Conservation (phyloP, 2,888 invertebrate species). For the Acleris emargana region DNA sequence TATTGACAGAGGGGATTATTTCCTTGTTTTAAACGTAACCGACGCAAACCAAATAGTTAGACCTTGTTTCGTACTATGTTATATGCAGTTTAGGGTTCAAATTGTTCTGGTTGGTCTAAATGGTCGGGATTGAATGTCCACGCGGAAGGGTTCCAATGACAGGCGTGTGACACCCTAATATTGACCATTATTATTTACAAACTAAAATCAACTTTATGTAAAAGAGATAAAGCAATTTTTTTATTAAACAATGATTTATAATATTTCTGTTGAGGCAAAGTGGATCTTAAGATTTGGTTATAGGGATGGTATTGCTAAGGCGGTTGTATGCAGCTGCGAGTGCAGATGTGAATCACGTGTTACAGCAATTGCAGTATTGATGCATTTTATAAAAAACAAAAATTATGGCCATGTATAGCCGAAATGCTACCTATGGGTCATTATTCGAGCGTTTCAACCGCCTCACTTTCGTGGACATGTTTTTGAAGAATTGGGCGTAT, state of each 20-base stretch:
- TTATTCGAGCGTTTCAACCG: no score
- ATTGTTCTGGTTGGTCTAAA: neutral
- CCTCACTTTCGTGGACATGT: no score
- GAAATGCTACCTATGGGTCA: no score
- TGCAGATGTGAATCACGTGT: slow-evolving; percentile 27
- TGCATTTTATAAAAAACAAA: slow-evolving; percentile 12
- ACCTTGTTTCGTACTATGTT: no score
- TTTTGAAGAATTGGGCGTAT: no score
- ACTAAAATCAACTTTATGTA: neutral
- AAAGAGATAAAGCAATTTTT: neutral
- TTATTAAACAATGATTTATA: neutral
- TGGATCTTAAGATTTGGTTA: neutral
- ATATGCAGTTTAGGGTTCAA: slow-evolving; percentile 9
- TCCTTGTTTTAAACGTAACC: slow-evolving; percentile 39
- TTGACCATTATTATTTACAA: slow-evolving; percentile 42
- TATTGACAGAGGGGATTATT: slow-evolving; percentile 32
- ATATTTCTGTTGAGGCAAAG: neutral
- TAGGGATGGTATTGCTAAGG: slow-evolving; percentile 1
- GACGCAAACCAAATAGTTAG: neutral
- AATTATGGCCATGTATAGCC: no score
- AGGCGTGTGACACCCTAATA: slow-evolving; percentile 44
- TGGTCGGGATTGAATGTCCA: slow-evolving; percentile 41
- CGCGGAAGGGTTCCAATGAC: slow-evolving; percentile 49
- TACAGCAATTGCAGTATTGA: slow-evolving; percentile 21
- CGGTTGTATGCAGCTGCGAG: slow-evolving; percentile 16